Evolutionary conservation across 1,140 invertebrate genomes (phyloP), one percentile per base, ranked within the genome.

Genomic region (Philotrypesis tridentata): DNA sequence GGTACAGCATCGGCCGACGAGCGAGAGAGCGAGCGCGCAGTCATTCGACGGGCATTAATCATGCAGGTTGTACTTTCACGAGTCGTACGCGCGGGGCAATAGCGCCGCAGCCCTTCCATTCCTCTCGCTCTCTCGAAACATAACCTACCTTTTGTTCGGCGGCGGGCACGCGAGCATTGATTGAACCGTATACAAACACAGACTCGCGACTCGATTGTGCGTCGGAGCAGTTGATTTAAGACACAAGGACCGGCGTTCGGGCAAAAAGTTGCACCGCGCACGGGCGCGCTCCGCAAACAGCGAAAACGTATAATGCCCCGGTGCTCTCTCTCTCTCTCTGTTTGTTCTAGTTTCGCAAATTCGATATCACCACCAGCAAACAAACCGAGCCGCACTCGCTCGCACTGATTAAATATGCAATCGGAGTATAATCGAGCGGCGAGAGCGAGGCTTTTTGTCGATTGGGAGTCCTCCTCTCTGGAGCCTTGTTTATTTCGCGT

Each of bases 21-120:
- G 48, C n/a, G n/a, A n/a, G n/a, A n/a, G n/a, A n/a, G n/a, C n/a
- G n/a, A 55, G 48, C 48, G 80, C 85, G 84, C 70, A 87, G 83
- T 86, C 86, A 85, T 85, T 86, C 80, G 84, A 80, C 84, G 80
- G 81, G 83, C 84, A 87, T 86, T 83, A 86, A 87, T 88, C 85
- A 85, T 84, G 80, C 76, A 84, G 81, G 80, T 9, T 78, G 21
- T 25, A 27, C n/a, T 67, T 72, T 63, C 40, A 68, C 29, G 40
- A 72, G 48, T 72, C 55, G 48, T 40, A 37, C 40, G 9, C 40
- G 9, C 9, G 33, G 9, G 33, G 61, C 25, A 63, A 43, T 48
- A 29, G 27, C 67, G 5, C 61, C n/a, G 61, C n/a, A 84, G 84
- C 84, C 78, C 82, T 83, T 80, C 81, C 79, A 72, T 60, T 79